Conservation (phyloP, 2,888 invertebrate genomes). For the Parascotia fuliginaria region DNA sequence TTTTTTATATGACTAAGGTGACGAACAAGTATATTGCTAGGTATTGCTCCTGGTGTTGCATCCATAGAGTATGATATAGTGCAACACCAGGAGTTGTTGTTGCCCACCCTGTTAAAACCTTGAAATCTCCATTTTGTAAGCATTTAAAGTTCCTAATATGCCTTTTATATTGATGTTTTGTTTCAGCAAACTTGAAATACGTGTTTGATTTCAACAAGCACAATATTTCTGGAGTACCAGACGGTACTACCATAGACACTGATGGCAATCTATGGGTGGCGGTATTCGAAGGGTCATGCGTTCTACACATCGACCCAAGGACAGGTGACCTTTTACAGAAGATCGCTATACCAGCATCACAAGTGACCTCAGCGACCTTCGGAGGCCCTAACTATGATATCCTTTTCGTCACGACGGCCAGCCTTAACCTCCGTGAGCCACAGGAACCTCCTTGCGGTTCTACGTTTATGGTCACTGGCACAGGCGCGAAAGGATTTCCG, state of each 20-base stretch:
- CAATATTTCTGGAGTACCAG: constrained; percentile 80
- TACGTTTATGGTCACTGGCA: constrained; percentile 87
- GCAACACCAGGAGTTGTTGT: too few relatives aligned
- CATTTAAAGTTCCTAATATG: neutral
- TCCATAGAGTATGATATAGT: too few relatives aligned
- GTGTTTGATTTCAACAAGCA: constrained; percentile 85
- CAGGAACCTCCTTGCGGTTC: constrained; percentile 84
- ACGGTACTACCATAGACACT: constrained; percentile 91
- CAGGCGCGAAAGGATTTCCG: constrained; percentile 68
- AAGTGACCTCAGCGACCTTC: constrained; percentile 90
- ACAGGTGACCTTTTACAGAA: constrained; percentile 84
- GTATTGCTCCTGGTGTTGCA: too few relatives aligned
- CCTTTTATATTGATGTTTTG: neutral
- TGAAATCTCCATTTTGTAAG: too few relatives aligned
- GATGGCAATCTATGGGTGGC: constrained; percentile 92
- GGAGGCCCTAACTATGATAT: constrained; percentile 89
- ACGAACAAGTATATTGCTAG: too few relatives aligned
- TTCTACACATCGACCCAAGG: constrained; percentile 83
- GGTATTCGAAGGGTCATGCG: constrained; percentile 87
- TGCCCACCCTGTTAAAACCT: too few relatives aligned
- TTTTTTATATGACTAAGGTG: too few relatives aligned
- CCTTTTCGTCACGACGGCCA: constrained; percentile 88
- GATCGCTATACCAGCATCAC: constrained; percentile 84
- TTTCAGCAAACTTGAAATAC: constrained; percentile 85
- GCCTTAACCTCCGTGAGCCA: constrained; percentile 61